phyloP scores from a whole-genome alignment of 53 echinoderm and acorn worm genomes.

The Glandiceps talaboti region DNA sequence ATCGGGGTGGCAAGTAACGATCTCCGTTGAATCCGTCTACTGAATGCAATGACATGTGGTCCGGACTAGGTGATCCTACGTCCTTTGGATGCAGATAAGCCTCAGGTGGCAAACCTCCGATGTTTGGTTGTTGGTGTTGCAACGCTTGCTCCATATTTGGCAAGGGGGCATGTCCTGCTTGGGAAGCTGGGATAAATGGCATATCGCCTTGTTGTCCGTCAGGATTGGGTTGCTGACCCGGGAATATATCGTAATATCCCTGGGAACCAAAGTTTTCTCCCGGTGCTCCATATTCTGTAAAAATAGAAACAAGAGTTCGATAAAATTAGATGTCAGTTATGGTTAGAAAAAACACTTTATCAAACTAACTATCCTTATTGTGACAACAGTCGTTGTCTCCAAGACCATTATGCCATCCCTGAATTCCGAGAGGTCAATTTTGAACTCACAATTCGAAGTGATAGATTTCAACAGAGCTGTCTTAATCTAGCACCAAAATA shows the following conservation, averaged over 20 bases:
- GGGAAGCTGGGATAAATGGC: slow-evolving; percentile 32
- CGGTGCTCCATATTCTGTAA: slow-evolving; percentile 46
- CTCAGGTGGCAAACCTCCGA: slow-evolving; percentile 39
- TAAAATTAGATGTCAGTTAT: background rate
- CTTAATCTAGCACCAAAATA: background rate
- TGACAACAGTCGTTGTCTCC: background rate
- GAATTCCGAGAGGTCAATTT: background rate
- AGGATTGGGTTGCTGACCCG: slow-evolving; percentile 6
- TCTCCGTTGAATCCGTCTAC: background rate
- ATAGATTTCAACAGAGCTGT: background rate
- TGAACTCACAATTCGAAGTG: background rate
- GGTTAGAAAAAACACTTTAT: background rate
- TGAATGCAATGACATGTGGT: slow-evolving; percentile 19
- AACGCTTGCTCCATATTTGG: slow-evolving; percentile 60
- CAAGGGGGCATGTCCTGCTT: slow-evolving; percentile 42
- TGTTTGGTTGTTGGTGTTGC: slow-evolving; percentile 58
- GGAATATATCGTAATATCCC: slow-evolving; percentile 72
- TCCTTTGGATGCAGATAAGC: slow-evolving; percentile 57
- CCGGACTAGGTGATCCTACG: slow-evolving; percentile 40
- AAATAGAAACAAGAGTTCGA: slow-evolving; percentile 10
- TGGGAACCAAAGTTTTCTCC: slow-evolving; percentile 60
- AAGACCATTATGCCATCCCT: background rate
- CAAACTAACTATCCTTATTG: background rate
- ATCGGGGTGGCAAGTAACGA: background rate
- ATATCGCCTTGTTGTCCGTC: slow-evolving; percentile 35